Percentiles rank a stretch among this genome's conserved stretches.
Conservation (phyloP, 2,888 invertebrate species). For the Kuschelorhynchus macadamiae region DNA sequence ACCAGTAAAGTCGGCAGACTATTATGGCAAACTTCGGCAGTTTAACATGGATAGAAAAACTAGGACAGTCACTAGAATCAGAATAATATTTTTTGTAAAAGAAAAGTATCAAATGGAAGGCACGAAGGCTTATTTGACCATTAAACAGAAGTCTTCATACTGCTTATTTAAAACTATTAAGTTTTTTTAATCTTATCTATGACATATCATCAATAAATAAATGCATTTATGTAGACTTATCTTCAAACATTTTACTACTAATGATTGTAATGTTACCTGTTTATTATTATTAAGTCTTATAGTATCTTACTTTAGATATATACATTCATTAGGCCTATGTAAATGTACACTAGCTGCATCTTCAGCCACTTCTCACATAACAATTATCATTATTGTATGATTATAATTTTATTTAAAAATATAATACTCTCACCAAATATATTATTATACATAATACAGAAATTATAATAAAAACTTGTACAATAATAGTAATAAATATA, state of each 20-base stretch:
- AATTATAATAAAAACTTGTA: too few relatives aligned
- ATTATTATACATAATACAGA: background rate
- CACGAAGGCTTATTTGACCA: conserved; percentile 12
- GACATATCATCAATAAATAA: too few relatives aligned
- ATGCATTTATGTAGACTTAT: background rate
- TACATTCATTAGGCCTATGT: background rate
- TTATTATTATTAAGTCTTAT: background rate
- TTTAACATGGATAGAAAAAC: too few relatives aligned
- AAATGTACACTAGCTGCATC: conserved; percentile 5
- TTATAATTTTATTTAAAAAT: conserved; percentile 13
- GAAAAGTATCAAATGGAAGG: conserved; percentile 16
- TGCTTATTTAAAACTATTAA: background rate
- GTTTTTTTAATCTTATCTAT: too few relatives aligned
- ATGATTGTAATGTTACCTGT: conserved; percentile 12
- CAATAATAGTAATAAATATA: conserved; percentile 6
- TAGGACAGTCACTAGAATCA: too few relatives aligned
- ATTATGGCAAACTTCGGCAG: too few relatives aligned
- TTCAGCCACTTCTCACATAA: background rate
- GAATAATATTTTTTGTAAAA: too few relatives aligned
- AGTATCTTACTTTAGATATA: conserved; percentile 5
- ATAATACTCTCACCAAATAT: conserved; percentile 15
- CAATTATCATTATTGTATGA: background rate
- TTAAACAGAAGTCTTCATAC: conserved; percentile 19
- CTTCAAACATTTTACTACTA: background rate
- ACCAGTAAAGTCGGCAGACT: too few relatives aligned